A percentile compares a stretch with the other conserved stretches of the same genome.
These are phyloP conservation scores for Planiliza haematocheilus DNA, from an alignment of 2,113 vertebrate species.

Conservation along the genomic window DNA sequence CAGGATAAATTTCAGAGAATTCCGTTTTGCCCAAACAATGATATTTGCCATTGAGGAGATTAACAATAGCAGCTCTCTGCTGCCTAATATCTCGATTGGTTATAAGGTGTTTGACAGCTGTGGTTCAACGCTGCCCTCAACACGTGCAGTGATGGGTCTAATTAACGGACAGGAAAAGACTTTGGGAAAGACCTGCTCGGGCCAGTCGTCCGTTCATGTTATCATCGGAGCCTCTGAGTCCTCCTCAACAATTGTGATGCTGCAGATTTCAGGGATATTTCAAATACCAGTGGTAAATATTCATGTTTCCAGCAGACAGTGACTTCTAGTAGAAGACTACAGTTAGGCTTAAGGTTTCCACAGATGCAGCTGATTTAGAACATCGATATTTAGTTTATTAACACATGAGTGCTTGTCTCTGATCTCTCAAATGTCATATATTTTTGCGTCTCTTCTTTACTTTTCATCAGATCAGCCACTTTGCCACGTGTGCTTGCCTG, in stretches of 20 bases:
- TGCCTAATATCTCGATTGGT: conserved; percentile 80
- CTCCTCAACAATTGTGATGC: conserved; percentile 80
- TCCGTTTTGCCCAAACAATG: conserved; percentile 84
- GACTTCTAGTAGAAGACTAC: no score
- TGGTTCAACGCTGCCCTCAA: conserved; percentile 75
- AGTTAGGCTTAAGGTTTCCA: no score
- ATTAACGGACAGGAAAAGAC: conserved; percentile 71
- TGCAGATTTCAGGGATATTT: conserved; percentile 80
- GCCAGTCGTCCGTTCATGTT: conserved; percentile 73
- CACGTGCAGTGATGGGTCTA: conserved; percentile 77
- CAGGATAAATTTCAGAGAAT: conserved; percentile 81
- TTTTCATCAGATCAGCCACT: conserved; percentile 81
- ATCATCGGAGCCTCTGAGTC: conserved; percentile 84
- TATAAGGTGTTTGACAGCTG: conserved; percentile 84
- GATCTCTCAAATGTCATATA: background rate
- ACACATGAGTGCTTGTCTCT: no score
- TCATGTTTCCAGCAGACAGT: no score
- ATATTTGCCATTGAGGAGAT: conserved; percentile 85
- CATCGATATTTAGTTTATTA: no score
- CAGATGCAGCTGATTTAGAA: no score
- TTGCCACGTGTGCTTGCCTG: conserved; percentile 84
- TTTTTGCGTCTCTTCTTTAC: background rate
- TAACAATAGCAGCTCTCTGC: conserved; percentile 77
- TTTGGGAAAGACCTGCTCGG: conserved; percentile 54
- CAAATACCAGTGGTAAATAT: conserved; percentile 81